A percentile compares a stretch with the other conserved stretches of the same genome.
phyloP scores from a whole-genome alignment of 2,888 invertebrate species.

The Plebejus argus region DNA sequence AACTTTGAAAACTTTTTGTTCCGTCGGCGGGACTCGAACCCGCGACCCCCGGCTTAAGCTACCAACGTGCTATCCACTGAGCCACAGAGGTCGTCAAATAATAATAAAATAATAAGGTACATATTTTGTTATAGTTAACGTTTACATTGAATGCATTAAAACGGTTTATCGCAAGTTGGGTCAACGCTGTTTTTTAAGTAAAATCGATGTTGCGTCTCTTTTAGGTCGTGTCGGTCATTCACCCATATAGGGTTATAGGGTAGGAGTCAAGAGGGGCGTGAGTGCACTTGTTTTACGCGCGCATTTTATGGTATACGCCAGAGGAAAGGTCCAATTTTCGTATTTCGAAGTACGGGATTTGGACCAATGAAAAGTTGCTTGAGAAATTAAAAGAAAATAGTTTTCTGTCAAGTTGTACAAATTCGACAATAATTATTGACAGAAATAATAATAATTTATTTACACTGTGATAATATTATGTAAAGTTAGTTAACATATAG shows the following conservation, averaged over 20 bases:
- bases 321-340: background rate
- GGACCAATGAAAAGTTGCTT: background rate
- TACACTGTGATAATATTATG: too few relatives aligned
- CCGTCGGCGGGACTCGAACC: too few relatives aligned
- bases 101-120: background rate
- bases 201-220: constrained; percentile 19
- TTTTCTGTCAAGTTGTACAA: too few relatives aligned
- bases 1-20: too few relatives aligned
- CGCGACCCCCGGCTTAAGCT: too few relatives aligned
- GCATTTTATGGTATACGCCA: background rate
- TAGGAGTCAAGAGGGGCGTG: background rate
- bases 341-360: background rate
- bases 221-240: constrained; percentile 24
- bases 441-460: too few relatives aligned
- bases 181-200: background rate
- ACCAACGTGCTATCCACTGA: too few relatives aligned
- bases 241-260: constrained; percentile 7
- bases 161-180: background rate
- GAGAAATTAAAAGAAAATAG: too few relatives aligned
- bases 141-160: background rate
- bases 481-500: too few relatives aligned
- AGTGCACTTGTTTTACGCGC: constrained; percentile 3
- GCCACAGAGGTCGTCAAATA: too few relatives aligned
- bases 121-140: background rate
- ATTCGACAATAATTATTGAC: too few relatives aligned